These are phyloP conservation scores for Tetragonula carbonaria DNA, from an alignment of 2,888 invertebrate species.

Conservation along the genomic window DNA sequence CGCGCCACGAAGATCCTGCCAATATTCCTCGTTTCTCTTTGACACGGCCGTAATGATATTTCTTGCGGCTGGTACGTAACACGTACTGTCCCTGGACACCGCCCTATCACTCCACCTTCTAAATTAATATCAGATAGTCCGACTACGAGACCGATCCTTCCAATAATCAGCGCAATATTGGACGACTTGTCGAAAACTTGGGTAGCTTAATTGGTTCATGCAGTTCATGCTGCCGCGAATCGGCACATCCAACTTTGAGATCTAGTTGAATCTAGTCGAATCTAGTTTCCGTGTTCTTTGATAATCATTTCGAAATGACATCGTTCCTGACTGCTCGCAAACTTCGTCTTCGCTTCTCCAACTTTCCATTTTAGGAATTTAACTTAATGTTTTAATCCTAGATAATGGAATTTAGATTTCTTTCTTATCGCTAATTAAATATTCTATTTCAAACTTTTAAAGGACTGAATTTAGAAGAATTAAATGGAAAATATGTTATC, in stretches of 20 bases:
- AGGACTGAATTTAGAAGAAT: too few relatives aligned
- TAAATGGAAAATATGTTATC: too few relatives aligned
- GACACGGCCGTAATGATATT: background rate
- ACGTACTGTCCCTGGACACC: too few relatives aligned
- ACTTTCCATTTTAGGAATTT: background rate
- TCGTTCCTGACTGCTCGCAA: background rate
- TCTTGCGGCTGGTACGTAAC: background rate
- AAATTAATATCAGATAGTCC: background rate
- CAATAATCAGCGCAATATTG: slow-evolving; percentile 7
- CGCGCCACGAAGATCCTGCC: background rate
- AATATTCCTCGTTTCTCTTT: background rate
- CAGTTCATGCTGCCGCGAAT: too few relatives aligned
- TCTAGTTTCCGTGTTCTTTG: background rate
- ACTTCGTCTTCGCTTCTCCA: background rate
- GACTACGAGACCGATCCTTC: background rate
- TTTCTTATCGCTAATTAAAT: background rate
- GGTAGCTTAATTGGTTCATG: slow-evolving; percentile 5
- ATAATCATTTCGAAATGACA: background rate
- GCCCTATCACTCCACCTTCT: too few relatives aligned
- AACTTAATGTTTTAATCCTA: background rate
- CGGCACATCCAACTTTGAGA: background rate
- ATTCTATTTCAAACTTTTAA: background rate
- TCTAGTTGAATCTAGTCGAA: too few relatives aligned
- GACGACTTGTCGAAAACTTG: background rate
- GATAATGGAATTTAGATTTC: background rate